Conservation (phyloP, 1,140 invertebrate genomes). For the Ectropis grisescens region DNA sequence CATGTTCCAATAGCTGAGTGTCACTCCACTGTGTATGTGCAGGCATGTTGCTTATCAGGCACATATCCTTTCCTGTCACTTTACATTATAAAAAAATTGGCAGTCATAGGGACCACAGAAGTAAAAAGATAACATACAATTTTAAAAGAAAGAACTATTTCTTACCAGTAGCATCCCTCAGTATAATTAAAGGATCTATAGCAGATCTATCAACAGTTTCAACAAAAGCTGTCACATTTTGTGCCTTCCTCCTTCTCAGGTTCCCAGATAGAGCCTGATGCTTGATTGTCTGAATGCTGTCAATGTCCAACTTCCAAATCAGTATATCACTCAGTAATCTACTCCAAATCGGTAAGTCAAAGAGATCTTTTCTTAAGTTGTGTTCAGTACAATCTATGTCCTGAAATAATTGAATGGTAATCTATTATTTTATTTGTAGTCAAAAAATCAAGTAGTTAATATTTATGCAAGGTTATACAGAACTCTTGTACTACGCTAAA, state of each 20-base stretch:
- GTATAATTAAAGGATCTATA: slow-evolving; percentile 45
- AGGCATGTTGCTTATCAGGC: too few relatives aligned
- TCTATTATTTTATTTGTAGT: too few relatives aligned
- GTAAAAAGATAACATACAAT: too few relatives aligned
- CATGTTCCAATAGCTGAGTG: too few relatives aligned
- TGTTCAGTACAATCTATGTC: slow-evolving; percentile 47
- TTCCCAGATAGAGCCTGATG: slow-evolving; percentile 36
- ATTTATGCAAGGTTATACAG: too few relatives aligned
- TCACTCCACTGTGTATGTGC: too few relatives aligned
- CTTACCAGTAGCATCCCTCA: slow-evolving; percentile 47
- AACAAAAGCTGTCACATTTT: slow-evolving; percentile 41
- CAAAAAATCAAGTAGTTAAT: too few relatives aligned
- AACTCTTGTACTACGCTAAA: too few relatives aligned
- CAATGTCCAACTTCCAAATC: slow-evolving; percentile 25
- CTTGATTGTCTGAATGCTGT: slow-evolving; percentile 44
- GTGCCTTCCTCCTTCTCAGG: slow-evolving; percentile 37
- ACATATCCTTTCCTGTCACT: too few relatives aligned
- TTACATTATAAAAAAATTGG: too few relatives aligned
- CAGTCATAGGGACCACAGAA: too few relatives aligned
- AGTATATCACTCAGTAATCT: slow-evolving; percentile 36
- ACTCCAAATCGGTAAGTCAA: slow-evolving; percentile 46
- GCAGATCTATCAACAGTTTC: slow-evolving; percentile 52
- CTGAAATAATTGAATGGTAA: slow-evolving; percentile 11
- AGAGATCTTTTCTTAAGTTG: slow-evolving; percentile 28
- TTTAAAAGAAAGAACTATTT: too few relatives aligned